phyloP scores from a whole-genome alignment of 2,797 vertebrate species.

The Enteromius afrohamiltoni region DNA sequence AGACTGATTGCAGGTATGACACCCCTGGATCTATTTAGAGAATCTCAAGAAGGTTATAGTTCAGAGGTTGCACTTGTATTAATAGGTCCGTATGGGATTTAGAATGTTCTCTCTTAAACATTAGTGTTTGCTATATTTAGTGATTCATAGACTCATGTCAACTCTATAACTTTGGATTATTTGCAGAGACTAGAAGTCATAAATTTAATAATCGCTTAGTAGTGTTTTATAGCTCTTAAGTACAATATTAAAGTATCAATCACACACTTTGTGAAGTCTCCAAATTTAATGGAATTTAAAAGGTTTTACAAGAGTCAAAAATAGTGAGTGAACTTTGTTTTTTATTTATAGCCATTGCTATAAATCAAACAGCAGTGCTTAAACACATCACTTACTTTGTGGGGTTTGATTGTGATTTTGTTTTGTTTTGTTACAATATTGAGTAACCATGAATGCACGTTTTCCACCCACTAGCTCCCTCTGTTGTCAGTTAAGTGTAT shows the following conservation, averaged over 20 bases:
- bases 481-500: constrained; percentile 9
- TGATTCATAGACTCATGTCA: neutral
- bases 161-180: neutral
- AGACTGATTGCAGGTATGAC: neutral
- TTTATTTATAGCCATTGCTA: neutral
- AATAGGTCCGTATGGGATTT: neutral
- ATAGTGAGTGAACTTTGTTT: neutral
- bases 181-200: neutral
- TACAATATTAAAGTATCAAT: neutral
- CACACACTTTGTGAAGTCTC: neutral
- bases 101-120: neutral
- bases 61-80: neutral
- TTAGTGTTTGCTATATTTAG: neutral
- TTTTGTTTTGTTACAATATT: neutral
- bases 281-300: neutral
- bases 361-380: neutral
- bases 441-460: neutral
- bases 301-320: neutral
- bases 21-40: neutral
- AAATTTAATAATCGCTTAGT: neutral
- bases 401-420: neutral
- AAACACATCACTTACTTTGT: neutral
- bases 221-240: neutral
- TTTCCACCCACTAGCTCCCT: constrained; percentile 4
- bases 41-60: constrained; percentile 14